These are phyloP conservation scores for Tenebrosternarchus preto DNA, from an alignment of 2,113 vertebrate species.

Conservation along the genomic window DNA sequence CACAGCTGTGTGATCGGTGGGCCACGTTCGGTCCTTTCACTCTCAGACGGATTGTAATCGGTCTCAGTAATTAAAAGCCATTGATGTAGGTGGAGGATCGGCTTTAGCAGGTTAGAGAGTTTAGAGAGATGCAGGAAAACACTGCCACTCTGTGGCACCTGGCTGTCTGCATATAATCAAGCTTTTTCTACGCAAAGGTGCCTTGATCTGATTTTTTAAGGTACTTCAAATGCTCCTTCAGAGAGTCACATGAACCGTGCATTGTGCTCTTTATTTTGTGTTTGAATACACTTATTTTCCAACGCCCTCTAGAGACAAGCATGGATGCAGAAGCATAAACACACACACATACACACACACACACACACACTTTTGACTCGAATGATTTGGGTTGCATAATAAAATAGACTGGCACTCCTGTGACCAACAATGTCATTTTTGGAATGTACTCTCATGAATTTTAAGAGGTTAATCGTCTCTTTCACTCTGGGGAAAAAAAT, in stretches of 20 bases:
- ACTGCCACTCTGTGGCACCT: slow-evolving; percentile 22
- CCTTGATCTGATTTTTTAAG: background rate
- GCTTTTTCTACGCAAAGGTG: background rate
- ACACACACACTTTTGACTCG: slow-evolving; percentile 13
- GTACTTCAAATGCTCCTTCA: no score
- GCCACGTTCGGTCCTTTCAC: slow-evolving; percentile 50
- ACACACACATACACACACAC: background rate
- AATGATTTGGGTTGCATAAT: slow-evolving; percentile 31
- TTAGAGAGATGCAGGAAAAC: slow-evolving; percentile 25
- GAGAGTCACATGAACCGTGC: background rate
- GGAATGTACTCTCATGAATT: slow-evolving; percentile 38
- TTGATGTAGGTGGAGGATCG: slow-evolving; percentile 40
- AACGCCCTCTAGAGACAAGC: slow-evolving; percentile 21
- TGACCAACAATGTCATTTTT: slow-evolving; percentile 44
- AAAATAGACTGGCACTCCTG: slow-evolving; percentile 29
- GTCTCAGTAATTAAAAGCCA: slow-evolving; percentile 61
- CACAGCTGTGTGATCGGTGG: slow-evolving; percentile 58
- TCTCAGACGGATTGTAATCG: slow-evolving; percentile 59
- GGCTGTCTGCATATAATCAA: slow-evolving; percentile 14
- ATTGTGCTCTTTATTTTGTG: slow-evolving; percentile 1
- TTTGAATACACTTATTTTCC: background rate
- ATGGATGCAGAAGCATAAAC: background rate
- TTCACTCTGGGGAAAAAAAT: slow-evolving; percentile 10
- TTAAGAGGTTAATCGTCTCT: slow-evolving; percentile 43
- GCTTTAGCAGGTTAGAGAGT: slow-evolving; percentile 23